Conservation (phyloP, 2,797 vertebrate genomes). For the Malacoraja senta region DNA sequence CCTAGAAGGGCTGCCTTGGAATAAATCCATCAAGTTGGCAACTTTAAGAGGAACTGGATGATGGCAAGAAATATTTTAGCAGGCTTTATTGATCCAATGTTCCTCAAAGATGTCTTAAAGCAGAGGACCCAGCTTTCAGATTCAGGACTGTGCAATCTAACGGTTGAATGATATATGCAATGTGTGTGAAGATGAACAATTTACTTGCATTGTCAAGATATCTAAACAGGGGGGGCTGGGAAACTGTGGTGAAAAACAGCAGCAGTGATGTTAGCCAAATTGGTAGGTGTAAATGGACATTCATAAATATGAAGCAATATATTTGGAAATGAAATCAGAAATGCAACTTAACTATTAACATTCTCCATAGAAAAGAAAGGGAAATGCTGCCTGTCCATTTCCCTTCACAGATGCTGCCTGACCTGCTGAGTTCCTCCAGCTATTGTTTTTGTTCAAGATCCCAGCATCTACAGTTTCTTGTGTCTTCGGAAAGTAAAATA, state of each 20-base stretch:
- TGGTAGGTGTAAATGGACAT: neutral
- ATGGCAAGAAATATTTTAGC: slow-evolving; percentile 15
- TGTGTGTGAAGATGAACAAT: neutral
- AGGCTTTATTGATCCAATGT: neutral
- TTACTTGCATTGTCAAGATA: neutral
- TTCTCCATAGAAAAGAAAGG: neutral
- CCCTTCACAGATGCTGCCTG: too few species aligned
- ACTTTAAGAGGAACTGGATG: slow-evolving; percentile 6
- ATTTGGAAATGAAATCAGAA: neutral
- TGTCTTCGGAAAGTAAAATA: neutral
- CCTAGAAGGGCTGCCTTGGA: neutral
- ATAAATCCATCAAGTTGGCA: slow-evolving; percentile 21
- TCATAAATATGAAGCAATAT: neutral
- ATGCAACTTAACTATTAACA: neutral
- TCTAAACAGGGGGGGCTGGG: neutral
- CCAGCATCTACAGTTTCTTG: too few species aligned
- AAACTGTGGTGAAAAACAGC: neutral
- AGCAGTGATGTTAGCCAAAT: neutral
- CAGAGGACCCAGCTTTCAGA: neutral
- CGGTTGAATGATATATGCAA: neutral
- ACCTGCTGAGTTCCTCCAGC: too few species aligned
- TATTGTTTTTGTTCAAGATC: too few species aligned
- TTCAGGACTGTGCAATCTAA: neutral
- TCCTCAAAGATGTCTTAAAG: neutral
- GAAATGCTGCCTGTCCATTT: too few species aligned